A percentile compares a stretch with the other conserved stretches of the same genome.
These are phyloP conservation scores for Prochilodus magdalenae DNA, from an alignment of 2,113 vertebrate species.

Conservation along the genomic window DNA sequence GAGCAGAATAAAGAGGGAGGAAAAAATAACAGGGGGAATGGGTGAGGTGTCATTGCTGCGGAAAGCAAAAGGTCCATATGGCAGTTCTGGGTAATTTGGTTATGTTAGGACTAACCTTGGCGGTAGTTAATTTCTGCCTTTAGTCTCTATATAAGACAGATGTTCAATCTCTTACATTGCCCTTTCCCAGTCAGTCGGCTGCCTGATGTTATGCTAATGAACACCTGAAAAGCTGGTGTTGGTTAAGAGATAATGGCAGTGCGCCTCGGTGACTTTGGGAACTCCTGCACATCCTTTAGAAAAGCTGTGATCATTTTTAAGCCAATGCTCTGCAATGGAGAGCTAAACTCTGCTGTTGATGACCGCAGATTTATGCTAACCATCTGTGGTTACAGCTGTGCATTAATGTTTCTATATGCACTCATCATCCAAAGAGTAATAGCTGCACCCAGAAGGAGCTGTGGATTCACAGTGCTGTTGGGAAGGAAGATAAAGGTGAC, in stretches of 20 bases:
- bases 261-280: conserved; percentile 36
- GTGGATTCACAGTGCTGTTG: no score
- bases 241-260: conserved; percentile 34
- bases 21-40: neutral
- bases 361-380: neutral
- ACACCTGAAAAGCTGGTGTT: conserved; percentile 46
- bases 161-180: conserved; percentile 50
- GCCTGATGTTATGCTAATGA: conserved; percentile 51
- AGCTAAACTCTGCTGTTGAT: neutral
- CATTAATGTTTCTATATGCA: no score
- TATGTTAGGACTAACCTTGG: conserved; percentile 52
- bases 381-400: no score
- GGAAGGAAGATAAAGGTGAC: no score
- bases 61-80: conserved; percentile 41
- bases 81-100: conserved; percentile 48
- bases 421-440: no score
- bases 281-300: conserved; percentile 5
- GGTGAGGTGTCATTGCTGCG: conserved; percentile 18
- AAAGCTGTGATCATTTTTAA: neutral
- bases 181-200: conserved; percentile 45
- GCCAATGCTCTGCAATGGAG: neutral
- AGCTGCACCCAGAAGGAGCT: no score
- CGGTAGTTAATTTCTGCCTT: conserved; percentile 42
- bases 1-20: neutral
- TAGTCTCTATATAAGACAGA: conserved; percentile 48